Base-by-base conservation (phyloP, 2,797 vertebrate species). In the Capromys pilorides region DNA sequence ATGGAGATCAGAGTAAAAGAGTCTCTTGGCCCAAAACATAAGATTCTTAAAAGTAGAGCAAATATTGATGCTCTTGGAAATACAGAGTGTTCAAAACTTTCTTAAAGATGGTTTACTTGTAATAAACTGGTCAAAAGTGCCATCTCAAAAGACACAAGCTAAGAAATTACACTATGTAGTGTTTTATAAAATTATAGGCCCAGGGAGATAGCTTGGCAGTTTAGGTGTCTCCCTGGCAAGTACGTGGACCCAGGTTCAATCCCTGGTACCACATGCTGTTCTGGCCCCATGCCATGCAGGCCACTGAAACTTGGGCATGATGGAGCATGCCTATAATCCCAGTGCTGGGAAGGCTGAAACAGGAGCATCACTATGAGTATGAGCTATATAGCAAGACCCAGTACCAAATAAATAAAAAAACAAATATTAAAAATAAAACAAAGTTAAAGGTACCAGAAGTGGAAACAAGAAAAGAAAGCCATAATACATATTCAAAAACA, bases 401-500 rank as follows among this genome's bases (percentile, higher is more conserved):
- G 14, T 57, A 57, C 16, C 13, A 51, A 51, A 51, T 51, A 51
- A 51, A 51, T 51, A 51, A 54, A 54, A 13, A 54, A 57, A 57
- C 18, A 57, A 57, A 57, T 19, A 57, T 57, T 57, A 16, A 57
- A 57, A 57, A 57, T 57, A 57, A 57, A 5, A 90, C 64, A 93
- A 88, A 90, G n/a, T 59, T 51, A 82, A 2, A 36, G 64, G 91
- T 36, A 77, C 7, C 41, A 79, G 49, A 88, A 82, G 28, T 78
- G 66, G 86, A 95, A 93, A 71, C 24, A 51, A 39, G 62, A 77
- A 95, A 75, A 94, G 54, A 90, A 94, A 95, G 54, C 59, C 12
- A 13, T 41, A 67, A 80, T 28, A 87, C 12, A 85, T 62, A 69
- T 90, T 90, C 77, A 31, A 81, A 86, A 26, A 90, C 0, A 2